Evolutionary conservation across 2,797 vertebrate genomes (phyloP).

Genomic region (Pseudopleuronectes americanus): DNA sequence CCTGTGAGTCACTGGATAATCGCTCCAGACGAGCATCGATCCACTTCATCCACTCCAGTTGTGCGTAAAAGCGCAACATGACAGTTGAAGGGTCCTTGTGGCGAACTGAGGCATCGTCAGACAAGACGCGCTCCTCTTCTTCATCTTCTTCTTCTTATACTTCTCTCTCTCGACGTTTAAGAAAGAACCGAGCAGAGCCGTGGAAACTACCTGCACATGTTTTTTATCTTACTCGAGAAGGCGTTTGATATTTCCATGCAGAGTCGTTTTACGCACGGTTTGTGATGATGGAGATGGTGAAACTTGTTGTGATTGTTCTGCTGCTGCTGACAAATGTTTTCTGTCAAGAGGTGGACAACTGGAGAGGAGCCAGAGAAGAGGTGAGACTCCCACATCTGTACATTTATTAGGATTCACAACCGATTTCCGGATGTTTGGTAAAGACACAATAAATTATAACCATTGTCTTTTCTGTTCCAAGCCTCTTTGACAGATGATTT

Average conservation of each 20-base stretch:
- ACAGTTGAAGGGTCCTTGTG: slow-evolving; percentile 3
- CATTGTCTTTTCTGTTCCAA: not conserved
- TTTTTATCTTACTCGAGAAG: not conserved
- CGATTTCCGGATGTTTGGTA: too few relatives aligned
- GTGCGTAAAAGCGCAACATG: slow-evolving; percentile 72
- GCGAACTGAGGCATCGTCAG: not conserved
- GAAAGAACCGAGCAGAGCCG: slow-evolving; percentile 1
- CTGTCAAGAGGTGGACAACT: slow-evolving; percentile 75
- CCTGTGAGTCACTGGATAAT: slow-evolving; percentile 21
- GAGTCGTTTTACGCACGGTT: slow-evolving; percentile 20
- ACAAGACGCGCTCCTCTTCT: not conserved
- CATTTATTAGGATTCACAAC: not conserved
- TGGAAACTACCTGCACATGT: slow-evolving; percentile 1
- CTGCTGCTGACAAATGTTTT: slow-evolving; percentile 81
- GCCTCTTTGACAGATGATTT: not conserved
- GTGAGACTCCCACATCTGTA: slow-evolving; percentile 30
- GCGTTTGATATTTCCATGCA: not conserved
- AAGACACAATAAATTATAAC: not conserved
- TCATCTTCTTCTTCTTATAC: not conserved
- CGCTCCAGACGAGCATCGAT: not conserved
- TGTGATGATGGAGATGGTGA: slow-evolving; percentile 84
- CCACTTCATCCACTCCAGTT: slow-evolving; percentile 25
- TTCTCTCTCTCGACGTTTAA: not conserved
- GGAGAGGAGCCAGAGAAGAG: slow-evolving; percentile 75
- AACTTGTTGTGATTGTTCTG: slow-evolving; percentile 75